Base-by-base conservation (phyloP, 2,113 vertebrate genomes). In the Cyprinodon variegatus region DNA sequence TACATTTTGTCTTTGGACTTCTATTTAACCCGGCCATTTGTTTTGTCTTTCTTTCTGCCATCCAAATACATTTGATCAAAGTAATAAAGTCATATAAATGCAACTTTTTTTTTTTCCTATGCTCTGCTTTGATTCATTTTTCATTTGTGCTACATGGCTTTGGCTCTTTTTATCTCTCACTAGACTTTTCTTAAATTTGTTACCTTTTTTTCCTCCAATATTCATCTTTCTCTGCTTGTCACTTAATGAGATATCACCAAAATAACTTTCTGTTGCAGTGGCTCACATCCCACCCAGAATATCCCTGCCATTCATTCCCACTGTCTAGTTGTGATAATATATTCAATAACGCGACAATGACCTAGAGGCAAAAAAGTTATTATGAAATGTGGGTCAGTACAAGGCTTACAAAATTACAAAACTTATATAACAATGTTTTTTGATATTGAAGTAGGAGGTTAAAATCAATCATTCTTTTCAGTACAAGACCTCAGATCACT, bases 1-100 rank as follows among this genome's bases (percentile, higher is more conserved):
- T 72, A 68, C 75, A 73, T 48, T 45, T 74, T 20, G 50, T 59
- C 38, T 85, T 81, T 75, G 5, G 78, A 78, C 65, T 66, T 77
- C 45, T 73, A 64, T 66, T 74, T 65, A 45, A 46, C 11, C 41
- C 40, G 64, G 41, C 60, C 39, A 4, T 1, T 7, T 70, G 38
- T 73, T 41, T 77, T 71, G 63, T 41, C 66, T 81, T 68, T 62
- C 29, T 69, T 22, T 67, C 64, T 71, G 9, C 40, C 59, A 69
- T 65, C 7, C 17, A 57, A 20, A 57, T 8, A n/a, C 50, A 20
- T 67, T 15, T 68, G 4, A 66, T 78, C 68, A 15, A 41, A 38
- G 13, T 68, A 57, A 60, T 66, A 65, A 62, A 74, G 60, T 53
- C 63, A 82, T 15, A 11, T 5, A 3, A 83, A 62, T 63, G 36